Base-by-base conservation (phyloP, 1,140 invertebrate genomes). In the Batillaria attramentaria region DNA sequence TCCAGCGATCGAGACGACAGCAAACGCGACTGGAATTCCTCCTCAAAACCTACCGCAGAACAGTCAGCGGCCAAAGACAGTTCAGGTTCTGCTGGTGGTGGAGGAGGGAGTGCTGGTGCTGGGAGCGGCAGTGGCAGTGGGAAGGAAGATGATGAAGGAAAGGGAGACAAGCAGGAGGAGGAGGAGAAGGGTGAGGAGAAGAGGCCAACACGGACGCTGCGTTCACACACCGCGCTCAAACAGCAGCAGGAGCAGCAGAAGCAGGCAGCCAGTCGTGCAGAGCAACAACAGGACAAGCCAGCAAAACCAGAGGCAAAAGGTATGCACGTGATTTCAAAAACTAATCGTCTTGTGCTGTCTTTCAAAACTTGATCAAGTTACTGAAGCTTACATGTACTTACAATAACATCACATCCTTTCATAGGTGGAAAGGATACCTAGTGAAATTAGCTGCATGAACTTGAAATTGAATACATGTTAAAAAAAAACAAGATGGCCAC, bases 101-200 rank as follows among this genome's bases (percentile, higher is more conserved):
- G 50, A 46, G n/a, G 68, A 70, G n/a, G 68, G 39, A 13, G 20
- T n/a, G 24, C n/a, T n/a, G n/a, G n/a, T n/a, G n/a, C n/a, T n/a
- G n/a, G n/a, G n/a, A n/a, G n/a, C n/a, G n/a, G n/a, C n/a, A n/a
- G 54, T 1, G 54, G 73, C 37, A 75, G 54, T 54, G 73, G 73
- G 18, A 41, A n/a, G 37, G 69, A 74, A 35, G 78, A 50, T 18
- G 69, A 79, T 41, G 70, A 73, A 8, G 37, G 60, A 10, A 35
- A 43, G 3, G 72, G 33, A 16, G 81, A 77, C 50, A 69, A 33
- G 43, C 42, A n/a, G 3, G 69, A 57, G 37, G 66, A 72, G 37
- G 81, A 81, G 33, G 93, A 94, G 75, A 92, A 92, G 28, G 70
- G 70, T 24, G 82, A 87, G 78, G 78, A 80, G 37, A 82, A 82